Conservation (phyloP, 1,140 invertebrate genomes). For the Heliconius himera region DNA sequence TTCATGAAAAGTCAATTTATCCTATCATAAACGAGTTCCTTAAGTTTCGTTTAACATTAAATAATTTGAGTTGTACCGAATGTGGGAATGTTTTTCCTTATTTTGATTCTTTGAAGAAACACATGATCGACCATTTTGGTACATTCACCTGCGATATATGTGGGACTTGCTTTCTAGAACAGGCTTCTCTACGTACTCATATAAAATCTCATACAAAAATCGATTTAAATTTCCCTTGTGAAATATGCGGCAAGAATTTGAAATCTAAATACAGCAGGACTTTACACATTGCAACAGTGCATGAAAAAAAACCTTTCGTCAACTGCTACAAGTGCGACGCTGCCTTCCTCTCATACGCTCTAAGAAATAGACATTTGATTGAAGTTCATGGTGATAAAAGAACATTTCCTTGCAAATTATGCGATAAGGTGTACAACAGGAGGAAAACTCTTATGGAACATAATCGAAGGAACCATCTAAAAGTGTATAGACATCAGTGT, state of each 20-base stretch:
- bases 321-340: conserved; percentile 73
- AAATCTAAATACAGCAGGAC: conserved; percentile 70
- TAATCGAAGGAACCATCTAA: conserved; percentile 65
- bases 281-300: conserved; percentile 63
- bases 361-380: conserved; percentile 65
- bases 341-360: conserved; percentile 64
- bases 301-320: conserved; percentile 68
- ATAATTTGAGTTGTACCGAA: conserved; percentile 49
- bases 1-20: conserved; percentile 47
- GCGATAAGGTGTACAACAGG: conserved; percentile 71
- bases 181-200: conserved; percentile 60
- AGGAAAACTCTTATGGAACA: conserved; percentile 74
- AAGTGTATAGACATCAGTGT: conserved; percentile 68
- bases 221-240: conserved; percentile 65
- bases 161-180: conserved; percentile 67
- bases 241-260: conserved; percentile 69
- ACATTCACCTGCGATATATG: conserved; percentile 71
- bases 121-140: conserved; percentile 72
- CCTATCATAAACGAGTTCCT: conserved; percentile 48
- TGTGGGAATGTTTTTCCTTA: conserved; percentile 57
- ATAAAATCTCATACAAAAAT: conserved; percentile 65
- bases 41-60: conserved; percentile 45
- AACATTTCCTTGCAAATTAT: conserved; percentile 68
- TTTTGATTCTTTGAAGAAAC: conserved; percentile 68
- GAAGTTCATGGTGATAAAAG: conserved; percentile 69